Conservation (phyloP, 1,140 invertebrate species). For the Teleogryllus occipitalis region DNA sequence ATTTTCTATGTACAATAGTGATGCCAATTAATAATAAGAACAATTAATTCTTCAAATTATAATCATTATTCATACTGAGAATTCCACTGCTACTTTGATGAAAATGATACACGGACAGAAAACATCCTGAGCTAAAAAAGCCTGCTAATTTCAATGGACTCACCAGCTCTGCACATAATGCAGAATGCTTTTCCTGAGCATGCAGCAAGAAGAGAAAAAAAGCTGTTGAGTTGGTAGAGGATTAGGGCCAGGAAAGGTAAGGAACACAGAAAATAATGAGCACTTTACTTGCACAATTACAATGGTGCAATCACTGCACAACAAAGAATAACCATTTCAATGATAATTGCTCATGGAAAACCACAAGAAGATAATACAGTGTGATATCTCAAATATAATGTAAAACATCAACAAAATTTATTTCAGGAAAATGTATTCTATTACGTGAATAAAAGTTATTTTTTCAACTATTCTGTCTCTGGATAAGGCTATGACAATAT, state of each 20-base stretch:
- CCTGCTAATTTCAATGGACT: constrained; percentile 34
- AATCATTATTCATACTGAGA: background rate
- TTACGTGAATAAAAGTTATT: too few species aligned
- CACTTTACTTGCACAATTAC: background rate
- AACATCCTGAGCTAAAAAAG: background rate
- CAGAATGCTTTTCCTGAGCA: constrained; percentile 65
- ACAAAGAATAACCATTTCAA: too few species aligned
- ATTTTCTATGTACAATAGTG: too few species aligned
- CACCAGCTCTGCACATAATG: constrained; percentile 78
- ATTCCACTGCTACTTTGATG: background rate
- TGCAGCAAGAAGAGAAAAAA: constrained; percentile 22
- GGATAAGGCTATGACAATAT: too few species aligned
- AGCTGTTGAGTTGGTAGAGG: background rate
- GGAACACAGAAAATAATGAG: background rate
- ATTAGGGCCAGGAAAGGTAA: background rate
- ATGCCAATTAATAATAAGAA: too few species aligned
- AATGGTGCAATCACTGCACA: too few species aligned
- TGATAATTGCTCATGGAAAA: too few species aligned
- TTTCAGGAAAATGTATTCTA: too few species aligned
- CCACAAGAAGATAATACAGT: too few species aligned
- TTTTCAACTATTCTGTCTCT: too few species aligned
- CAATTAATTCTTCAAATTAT: background rate
- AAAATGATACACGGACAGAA: background rate
- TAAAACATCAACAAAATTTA: too few species aligned
- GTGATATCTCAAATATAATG: too few species aligned